Percentiles rank a stretch among this genome's conserved stretches.
These are phyloP conservation scores for Volucella zonaria DNA, from an alignment of 2,888 invertebrate genomes.

Conservation along the genomic window DNA sequence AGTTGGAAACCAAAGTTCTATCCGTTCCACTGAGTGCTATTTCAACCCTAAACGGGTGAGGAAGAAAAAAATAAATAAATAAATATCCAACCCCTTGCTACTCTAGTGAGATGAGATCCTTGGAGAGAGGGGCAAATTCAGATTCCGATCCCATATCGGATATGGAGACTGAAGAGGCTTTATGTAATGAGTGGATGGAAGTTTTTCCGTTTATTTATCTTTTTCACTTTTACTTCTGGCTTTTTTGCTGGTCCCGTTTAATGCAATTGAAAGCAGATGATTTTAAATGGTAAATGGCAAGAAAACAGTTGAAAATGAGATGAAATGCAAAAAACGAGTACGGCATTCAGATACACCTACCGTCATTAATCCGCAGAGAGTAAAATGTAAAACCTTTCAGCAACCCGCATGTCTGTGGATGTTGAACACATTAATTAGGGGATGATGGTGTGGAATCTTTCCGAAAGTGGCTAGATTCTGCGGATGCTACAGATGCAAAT, in stretches of 20 bases:
- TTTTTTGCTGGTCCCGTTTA: not conserved
- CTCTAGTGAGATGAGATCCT: conserved; percentile 36
- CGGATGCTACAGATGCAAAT: not conserved
- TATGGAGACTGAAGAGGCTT: not conserved
- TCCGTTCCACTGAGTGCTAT: conserved; percentile 73
- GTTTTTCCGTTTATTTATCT: conserved; percentile 30
- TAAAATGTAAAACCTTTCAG: conserved; percentile 32
- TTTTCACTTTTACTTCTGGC: not conserved
- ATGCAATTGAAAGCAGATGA: conserved; percentile 10
- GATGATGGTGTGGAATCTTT: conserved; percentile 15
- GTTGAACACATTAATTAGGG: conserved; percentile 38
- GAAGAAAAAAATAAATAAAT: conserved; percentile 23
- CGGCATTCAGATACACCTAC: conserved; percentile 1
- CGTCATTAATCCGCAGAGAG: not conserved
- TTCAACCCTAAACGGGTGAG: conserved; percentile 64
- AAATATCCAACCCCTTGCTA: conserved; percentile 5
- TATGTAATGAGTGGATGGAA: conserved; percentile 49
- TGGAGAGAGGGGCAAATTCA: not conserved
- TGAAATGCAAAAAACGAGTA: not conserved
- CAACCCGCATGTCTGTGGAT: not conserved
- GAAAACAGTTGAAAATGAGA: not conserved
- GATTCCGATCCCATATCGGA: conserved; percentile 13
- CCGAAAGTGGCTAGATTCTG: conserved; percentile 3
- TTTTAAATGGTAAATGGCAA: not conserved
- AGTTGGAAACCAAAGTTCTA: conserved; percentile 62